Evolutionary conservation across 2,888 invertebrate genomes (phyloP), one percentile per base, ranked within the genome.

Genomic region (Drosophila anomelani): DNA sequence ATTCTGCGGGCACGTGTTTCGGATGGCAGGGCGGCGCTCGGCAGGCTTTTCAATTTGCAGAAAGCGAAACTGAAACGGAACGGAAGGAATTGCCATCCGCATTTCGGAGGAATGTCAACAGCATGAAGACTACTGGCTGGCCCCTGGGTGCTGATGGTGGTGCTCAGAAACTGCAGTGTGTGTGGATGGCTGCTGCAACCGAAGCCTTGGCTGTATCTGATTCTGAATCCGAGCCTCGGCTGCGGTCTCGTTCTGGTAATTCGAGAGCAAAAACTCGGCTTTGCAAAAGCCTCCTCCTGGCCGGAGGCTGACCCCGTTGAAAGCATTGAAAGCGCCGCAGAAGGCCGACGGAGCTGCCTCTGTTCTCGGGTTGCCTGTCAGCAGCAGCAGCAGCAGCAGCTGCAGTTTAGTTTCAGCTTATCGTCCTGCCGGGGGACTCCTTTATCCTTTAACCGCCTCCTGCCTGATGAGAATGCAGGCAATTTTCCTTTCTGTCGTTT

Each of bases 11-110:
- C 75, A 75, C 68, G 75, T 73, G 68, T 67, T 75, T 69, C 20
- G 38, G 23, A 20, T 38, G 17, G 29, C 39, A 59, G 61, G 36
- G 34, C 51, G 23, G 26, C 38, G 41, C 41, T 41, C 20, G 68
- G 67, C 62, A 62, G 53, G 57, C 53, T 77, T 81, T 84, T 81
- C 85, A 85, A 84, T 84, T 88, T 86, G 81, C 69, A 20, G 5
- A 57, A 29, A 57, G 9, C 51, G 34, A 34, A 51, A 51, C 44
- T 44, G 44, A 44, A 44, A 15, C 34, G 51, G 20, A 68, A 62
- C 81, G 79, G 84, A 81, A 88, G 76, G 84, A 81, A 72, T 57
- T 69, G 74, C 69, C 58, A 51, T 59, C 38, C 29, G 15, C 59
- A 43, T 55, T 55, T 58, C 58, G 20, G 36, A 55, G 44, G 47